phyloP scores from a whole-genome alignment of 2,113 vertebrate genomes.

The Chaetodon trifascialis region DNA sequence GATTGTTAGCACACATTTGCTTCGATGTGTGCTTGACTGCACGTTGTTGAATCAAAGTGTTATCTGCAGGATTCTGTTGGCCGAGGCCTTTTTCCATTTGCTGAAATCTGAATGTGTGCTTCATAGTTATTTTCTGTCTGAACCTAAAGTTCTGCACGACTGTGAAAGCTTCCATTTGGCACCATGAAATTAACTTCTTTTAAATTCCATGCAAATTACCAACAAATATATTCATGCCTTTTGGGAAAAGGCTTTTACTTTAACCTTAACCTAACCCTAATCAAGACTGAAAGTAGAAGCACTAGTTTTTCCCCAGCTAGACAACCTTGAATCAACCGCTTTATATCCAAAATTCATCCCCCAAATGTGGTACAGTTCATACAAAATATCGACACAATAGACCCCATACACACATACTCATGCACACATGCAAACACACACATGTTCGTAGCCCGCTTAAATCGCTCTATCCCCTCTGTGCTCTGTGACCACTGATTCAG shows the following conservation, averaged over 20 bases:
- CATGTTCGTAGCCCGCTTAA: constrained; percentile 29
- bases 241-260: neutral
- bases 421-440: neutral
- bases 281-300: constrained; percentile 9
- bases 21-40: neutral
- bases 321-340: constrained; percentile 24
- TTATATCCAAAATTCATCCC: constrained; percentile 10
- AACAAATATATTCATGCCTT: constrained; percentile 25
- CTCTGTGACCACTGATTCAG: constrained; percentile 63
- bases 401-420: constrained; percentile 10
- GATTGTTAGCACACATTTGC: neutral
- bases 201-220: constrained; percentile 8
- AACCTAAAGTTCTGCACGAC: neutral
- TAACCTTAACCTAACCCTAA: constrained; percentile 19
- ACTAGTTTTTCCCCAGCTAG: neutral
- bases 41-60: neutral
- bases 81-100: neutral
- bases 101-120: neutral
- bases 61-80: neutral
- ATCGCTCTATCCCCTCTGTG: constrained; percentile 57
- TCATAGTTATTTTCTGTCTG: neutral
- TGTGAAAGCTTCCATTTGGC: constrained; percentile 1
- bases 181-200: constrained; percentile 4
- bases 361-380: neutral
- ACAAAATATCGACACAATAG: constrained; percentile 13